A percentile compares a stretch with the other conserved stretches of the same genome.
Conservation (phyloP, 2,888 invertebrate genomes). For the Drosophila anomalata region DNA sequence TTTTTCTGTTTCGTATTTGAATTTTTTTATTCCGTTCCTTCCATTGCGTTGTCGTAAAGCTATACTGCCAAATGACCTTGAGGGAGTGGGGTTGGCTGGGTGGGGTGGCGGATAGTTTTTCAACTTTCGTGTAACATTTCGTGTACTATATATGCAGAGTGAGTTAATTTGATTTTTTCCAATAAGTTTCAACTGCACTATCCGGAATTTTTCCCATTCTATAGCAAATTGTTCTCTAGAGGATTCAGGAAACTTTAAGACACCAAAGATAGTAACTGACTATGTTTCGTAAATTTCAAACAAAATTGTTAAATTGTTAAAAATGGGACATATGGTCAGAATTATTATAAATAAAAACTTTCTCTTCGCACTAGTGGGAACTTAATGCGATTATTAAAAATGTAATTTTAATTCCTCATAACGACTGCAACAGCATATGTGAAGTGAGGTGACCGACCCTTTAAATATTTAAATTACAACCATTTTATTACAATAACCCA, state of each 20-base stretch:
- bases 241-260: slow-evolving; percentile 3
- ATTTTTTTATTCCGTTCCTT: slow-evolving; percentile 9
- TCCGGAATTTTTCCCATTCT: slow-evolving; percentile 12
- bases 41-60: slow-evolving; percentile 33
- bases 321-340: background rate
- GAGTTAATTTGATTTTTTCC: slow-evolving; percentile 45
- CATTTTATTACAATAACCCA: slow-evolving; percentile 31
- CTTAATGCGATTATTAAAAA: slow-evolving; percentile 27
- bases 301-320: background rate
- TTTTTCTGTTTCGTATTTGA: slow-evolving; percentile 15
- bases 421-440: slow-evolving; percentile 19
- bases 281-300: too few relatives aligned
- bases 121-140: slow-evolving; percentile 30
- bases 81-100: background rate
- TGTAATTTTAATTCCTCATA: slow-evolving; percentile 23
- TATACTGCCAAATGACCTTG: slow-evolving; percentile 38
- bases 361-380: background rate
- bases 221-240: slow-evolving; percentile 8
- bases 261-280: background rate
- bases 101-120: slow-evolving; percentile 25
- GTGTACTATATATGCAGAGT: slow-evolving; percentile 27
- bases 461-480: slow-evolving; percentile 39
- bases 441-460: slow-evolving; percentile 19
- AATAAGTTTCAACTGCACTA: slow-evolving; percentile 12
- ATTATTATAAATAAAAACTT: background rate